These are phyloP conservation scores for Pterois miles DNA, from an alignment of 2,797 vertebrate species.

Conservation along the genomic window DNA sequence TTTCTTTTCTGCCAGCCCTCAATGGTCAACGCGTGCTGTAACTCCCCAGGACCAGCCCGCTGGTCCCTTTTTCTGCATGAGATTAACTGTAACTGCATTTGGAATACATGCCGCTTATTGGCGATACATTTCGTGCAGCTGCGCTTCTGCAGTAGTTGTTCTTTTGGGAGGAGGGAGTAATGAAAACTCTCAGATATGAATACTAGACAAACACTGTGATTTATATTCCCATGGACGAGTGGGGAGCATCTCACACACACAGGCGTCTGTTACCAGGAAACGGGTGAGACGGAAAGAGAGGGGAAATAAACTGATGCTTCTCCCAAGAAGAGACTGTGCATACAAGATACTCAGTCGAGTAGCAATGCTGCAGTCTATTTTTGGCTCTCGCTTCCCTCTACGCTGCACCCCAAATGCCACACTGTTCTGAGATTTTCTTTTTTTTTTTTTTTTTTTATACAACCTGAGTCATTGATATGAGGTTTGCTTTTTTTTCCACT, in stretches of 20 bases:
- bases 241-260: conserved; percentile 15
- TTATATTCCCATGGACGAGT: conserved; percentile 64
- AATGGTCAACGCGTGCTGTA: conserved; percentile 45
- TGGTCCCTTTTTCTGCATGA: conserved; percentile 10
- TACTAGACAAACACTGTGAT: conserved; percentile 56
- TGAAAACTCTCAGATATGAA: conserved; percentile 51
- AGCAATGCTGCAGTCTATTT: conserved; percentile 59
- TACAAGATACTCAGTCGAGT: conserved; percentile 43
- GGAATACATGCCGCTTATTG: conserved; percentile 14
- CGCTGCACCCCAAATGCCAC: conserved; percentile 38
- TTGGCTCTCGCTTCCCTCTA: conserved; percentile 20
- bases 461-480: conserved; percentile 43
- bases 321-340: conserved; percentile 36
- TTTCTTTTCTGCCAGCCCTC: conserved; percentile 59
- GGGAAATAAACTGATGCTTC: conserved; percentile 43
- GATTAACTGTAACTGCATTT: conserved; percentile 33
- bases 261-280: conserved; percentile 67
- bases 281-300: conserved; percentile 36
- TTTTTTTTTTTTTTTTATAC: neutral
- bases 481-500: conserved; percentile 42
- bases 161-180: conserved; percentile 2
- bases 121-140: conserved; percentile 29
- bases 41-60: conserved; percentile 7
- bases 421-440: conserved; percentile 17
- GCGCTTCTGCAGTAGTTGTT: conserved; percentile 19